These are phyloP conservation scores for Tachyglossus aculeatus DNA, from an alignment of 2,797 vertebrate genomes.

Conservation along the genomic window DNA sequence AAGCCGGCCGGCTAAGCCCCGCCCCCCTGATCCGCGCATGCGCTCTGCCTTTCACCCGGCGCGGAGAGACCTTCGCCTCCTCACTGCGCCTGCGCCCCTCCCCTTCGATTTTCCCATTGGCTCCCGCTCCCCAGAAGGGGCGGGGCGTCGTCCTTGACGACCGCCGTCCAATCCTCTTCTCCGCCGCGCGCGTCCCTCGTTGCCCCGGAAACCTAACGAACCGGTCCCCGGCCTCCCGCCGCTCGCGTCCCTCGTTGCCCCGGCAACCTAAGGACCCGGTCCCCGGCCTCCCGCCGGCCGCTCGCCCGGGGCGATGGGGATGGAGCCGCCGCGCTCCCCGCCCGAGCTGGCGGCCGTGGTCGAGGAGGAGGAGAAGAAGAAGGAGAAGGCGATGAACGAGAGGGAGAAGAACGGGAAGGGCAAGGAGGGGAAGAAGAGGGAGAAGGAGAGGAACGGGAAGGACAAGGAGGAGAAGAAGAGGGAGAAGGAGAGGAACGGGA, in stretches of 20 bases:
- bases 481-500: background rate
- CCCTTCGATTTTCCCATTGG: slow-evolving; percentile 23
- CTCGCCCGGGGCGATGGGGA: no score
- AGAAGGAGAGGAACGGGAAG: no score
- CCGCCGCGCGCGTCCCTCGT: slow-evolving; percentile 25
- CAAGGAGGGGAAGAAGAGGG: no score
- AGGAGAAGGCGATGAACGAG: no score
- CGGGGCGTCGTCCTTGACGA: background rate
- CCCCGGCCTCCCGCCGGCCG: rapidly evolving
- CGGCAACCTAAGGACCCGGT: slow-evolving; percentile 35
- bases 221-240: rapidly evolving
- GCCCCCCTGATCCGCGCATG: background rate
- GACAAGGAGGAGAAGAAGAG: background rate
- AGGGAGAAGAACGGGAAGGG: no score
- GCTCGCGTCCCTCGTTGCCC: slow-evolving; percentile 49
- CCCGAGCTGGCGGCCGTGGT: no score
- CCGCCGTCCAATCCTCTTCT: slow-evolving; percentile 30
- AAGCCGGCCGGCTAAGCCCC: slow-evolving; percentile 11
- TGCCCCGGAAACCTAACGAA: slow-evolving; percentile 53
- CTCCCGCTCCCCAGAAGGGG: background rate
- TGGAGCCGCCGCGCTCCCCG: no score
- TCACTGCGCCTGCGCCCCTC: no score
- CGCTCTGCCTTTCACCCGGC: slow-evolving; percentile 11
- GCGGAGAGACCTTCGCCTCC: no score
- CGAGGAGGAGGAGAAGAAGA: no score